A percentile compares a stretch with the other conserved stretches of the same genome.
Evolutionary conservation across 2,797 vertebrate genomes (phyloP).

Genomic region (Trematomus bernacchii): DNA sequence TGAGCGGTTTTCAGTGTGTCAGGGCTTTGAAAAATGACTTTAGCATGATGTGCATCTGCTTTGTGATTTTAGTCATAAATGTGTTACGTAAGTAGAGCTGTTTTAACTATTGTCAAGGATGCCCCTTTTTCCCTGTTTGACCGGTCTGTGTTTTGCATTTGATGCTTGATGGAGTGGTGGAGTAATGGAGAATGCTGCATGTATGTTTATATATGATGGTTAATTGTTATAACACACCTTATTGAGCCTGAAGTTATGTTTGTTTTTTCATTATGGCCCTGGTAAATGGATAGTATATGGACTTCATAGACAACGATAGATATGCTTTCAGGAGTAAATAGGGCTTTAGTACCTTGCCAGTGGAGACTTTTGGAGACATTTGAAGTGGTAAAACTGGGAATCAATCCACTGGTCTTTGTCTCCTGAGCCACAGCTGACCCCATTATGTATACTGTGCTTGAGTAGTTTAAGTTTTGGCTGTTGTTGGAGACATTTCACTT

Average conservation of each 20-base stretch:
- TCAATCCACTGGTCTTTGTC: too few relatives aligned
- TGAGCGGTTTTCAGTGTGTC: constrained; percentile 60
- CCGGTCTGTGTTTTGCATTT: constrained; percentile 64
- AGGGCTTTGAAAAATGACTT: constrained; percentile 59
- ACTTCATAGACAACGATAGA: too few relatives aligned
- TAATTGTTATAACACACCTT: constrained; percentile 52
- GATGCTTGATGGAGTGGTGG: constrained; percentile 37
- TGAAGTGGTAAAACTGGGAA: too few relatives aligned
- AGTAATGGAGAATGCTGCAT: constrained; percentile 35
- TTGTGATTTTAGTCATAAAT: constrained; percentile 56
- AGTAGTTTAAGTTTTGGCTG: not conserved
- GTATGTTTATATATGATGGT: constrained; percentile 52
- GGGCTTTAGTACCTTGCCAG: too few relatives aligned
- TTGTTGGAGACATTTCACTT: not conserved
- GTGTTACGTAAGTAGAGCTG: constrained; percentile 54
- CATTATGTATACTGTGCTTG: not conserved
- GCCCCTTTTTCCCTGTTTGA: constrained; percentile 44
- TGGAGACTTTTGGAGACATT: too few relatives aligned
- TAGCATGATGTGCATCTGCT: constrained; percentile 52
- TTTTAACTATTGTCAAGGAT: constrained; percentile 56
- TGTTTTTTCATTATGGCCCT: constrained; percentile 19
- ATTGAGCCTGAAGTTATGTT: constrained; percentile 26
- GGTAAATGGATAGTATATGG: too few relatives aligned
- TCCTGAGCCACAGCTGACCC: too few relatives aligned
- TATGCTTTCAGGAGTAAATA: too few relatives aligned